Evolutionary conservation across 2,888 invertebrate genomes (phyloP).

Genomic region (Pardosa pseudoannulata): DNA sequence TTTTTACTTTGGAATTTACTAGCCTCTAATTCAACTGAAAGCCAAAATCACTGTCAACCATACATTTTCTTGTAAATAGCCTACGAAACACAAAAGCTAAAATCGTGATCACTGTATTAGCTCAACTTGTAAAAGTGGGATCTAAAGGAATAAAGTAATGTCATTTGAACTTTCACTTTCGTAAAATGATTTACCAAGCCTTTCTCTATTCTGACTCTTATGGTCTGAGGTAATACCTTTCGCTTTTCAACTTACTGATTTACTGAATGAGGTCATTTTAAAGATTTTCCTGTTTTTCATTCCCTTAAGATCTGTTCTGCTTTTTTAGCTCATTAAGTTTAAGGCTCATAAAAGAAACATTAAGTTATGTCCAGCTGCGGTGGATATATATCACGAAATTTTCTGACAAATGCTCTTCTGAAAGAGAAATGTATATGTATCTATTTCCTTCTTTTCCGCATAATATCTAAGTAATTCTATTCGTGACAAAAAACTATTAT

Average conservation of each 20-base stretch:
- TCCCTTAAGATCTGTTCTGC: too few species aligned
- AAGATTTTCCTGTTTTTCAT: neutral
- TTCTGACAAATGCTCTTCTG: neutral
- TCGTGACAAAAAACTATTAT: neutral
- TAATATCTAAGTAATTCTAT: neutral
- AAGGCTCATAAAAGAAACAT: slow-evolving; percentile 1
- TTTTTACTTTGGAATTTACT: too few species aligned
- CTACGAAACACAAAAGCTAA: too few species aligned
- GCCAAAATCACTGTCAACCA: too few species aligned
- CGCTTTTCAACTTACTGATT: neutral
- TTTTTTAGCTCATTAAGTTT: neutral
- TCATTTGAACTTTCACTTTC: neutral
- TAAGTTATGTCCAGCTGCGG: neutral
- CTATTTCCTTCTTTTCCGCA: neutral
- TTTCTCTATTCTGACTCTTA: neutral
- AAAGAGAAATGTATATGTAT: neutral
- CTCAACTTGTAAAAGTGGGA: neutral
- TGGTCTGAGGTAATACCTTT: neutral
- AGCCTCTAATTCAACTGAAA: too few species aligned
- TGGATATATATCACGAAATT: neutral
- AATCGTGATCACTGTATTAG: neutral
- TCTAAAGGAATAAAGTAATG: neutral
- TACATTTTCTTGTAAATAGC: too few species aligned
- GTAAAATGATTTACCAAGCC: neutral
- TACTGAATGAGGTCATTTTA: neutral